phyloP scores from a whole-genome alignment of 1,140 invertebrate genomes.

The Heliothis virescens region DNA sequence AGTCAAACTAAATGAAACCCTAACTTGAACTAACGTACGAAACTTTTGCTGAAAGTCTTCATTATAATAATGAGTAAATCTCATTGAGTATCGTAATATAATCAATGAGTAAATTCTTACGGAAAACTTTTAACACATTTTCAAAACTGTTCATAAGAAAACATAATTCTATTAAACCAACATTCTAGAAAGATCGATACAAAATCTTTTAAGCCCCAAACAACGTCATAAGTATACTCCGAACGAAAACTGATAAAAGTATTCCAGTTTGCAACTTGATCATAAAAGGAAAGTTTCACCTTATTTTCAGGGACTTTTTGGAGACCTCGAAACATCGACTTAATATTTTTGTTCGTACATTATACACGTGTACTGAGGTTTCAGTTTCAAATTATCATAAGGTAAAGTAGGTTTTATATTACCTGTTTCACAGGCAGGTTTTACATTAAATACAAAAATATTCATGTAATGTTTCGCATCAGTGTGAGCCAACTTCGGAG shows the following conservation, averaged over 20 bases:
- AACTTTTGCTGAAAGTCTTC: no score
- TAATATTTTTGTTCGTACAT: not conserved
- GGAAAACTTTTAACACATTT: not conserved
- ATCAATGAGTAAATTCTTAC: not conserved
- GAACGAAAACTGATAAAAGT: conserved; percentile 31
- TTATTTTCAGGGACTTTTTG: conserved; percentile 20
- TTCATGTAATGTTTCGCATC: no score
- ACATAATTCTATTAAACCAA: no score
- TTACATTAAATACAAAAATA: no score
- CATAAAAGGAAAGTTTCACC: conserved; percentile 30
- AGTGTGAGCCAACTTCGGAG: no score
- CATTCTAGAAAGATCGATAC: not conserved
- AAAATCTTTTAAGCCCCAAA: not conserved
- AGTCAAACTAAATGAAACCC: no score
- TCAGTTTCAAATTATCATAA: not conserved
- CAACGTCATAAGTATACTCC: conserved; percentile 17
- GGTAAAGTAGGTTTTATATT: no score
- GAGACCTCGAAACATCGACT: not conserved
- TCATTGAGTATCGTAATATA: no score
- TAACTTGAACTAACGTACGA: no score
- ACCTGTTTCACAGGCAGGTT: no score
- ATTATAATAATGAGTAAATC: no score
- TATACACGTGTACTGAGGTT: not conserved
- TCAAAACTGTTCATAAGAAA: not conserved
- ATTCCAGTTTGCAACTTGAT: conserved; percentile 22